These are phyloP conservation scores for Epinotia demarniana DNA, from an alignment of 2,888 invertebrate species.

Conservation along the genomic window DNA sequence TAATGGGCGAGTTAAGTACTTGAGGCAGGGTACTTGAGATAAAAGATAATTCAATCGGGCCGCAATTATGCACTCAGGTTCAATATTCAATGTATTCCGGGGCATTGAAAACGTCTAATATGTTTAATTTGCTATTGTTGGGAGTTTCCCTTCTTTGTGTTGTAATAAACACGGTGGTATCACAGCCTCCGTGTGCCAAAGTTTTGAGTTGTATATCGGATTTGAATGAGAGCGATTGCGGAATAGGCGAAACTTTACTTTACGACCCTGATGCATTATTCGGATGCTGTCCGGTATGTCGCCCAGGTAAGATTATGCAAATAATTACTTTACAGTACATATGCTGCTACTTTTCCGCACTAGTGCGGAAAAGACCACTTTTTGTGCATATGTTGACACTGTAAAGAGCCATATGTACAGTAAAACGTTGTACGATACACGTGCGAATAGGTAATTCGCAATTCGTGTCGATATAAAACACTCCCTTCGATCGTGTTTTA, in stretches of 20 bases:
- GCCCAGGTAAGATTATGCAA: slow-evolving; percentile 50
- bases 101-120: slow-evolving; percentile 16
- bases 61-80: slow-evolving; percentile 50
- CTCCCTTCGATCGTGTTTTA: too few relatives aligned
- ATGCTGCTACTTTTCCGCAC: too few relatives aligned
- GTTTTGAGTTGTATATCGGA: slow-evolving; percentile 74
- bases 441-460: too few relatives aligned
- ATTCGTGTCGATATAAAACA: too few relatives aligned
- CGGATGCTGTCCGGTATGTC: slow-evolving; percentile 79
- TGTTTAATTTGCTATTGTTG: slow-evolving; percentile 17
- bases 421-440: too few relatives aligned
- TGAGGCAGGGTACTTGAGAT: slow-evolving; percentile 27
- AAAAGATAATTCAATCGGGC: slow-evolving; percentile 54
- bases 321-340: slow-evolving; percentile 41
- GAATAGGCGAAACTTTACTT: slow-evolving; percentile 56
- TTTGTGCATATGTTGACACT: too few relatives aligned
- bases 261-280: slow-evolving; percentile 60
- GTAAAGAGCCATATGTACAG: too few relatives aligned
- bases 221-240: slow-evolving; percentile 62
- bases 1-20: slow-evolving; percentile 18
- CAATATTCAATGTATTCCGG: slow-evolving; percentile 9
- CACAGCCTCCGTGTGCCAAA: slow-evolving; percentile 58
- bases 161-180: slow-evolving; percentile 49
- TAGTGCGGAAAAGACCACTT: too few relatives aligned
- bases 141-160: slow-evolving; percentile 47